Evolutionary conservation across 2,888 invertebrate species (phyloP), one percentile per base, ranked within the genome.

Genomic region (Labia minor): DNA sequence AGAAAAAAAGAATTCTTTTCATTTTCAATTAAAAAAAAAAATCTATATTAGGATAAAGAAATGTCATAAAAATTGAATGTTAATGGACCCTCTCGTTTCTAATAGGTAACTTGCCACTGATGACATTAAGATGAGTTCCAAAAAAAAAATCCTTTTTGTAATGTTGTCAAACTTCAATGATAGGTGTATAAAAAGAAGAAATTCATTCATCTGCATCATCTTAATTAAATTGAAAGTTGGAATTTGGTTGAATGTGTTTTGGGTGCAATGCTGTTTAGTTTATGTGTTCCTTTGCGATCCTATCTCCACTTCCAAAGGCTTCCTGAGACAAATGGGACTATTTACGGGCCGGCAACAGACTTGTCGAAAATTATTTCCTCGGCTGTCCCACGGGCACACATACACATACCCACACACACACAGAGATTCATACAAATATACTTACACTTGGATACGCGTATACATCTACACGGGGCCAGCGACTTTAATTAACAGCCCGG

Each of bases 331-430:
- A 49, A 49, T 49, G 49, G 49, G 49, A 49, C n/a, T 49, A 49
- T 49, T 49, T 49, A 49, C 49, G 49, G 49, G 49, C n/a, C 49
- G 49, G 49, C 49, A 49, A 14, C 49, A 49, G 49, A 49, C 49
- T 49, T 49, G 49, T 49, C 49, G 49, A 49, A 49, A 49, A 49
- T 49, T 49, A 49, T 49, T 49, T 49, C 49, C 49, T 49, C 49
- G 49, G 16, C 49, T 49, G 49, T 49, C 49, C 49, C 49, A 49
- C 49, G 49, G 49, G 49, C 49, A 14, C 26, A 14, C 49, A 49
- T 14, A 49, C 49, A 33, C 33, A 33, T 33, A 33, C n/a, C n/a
- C n/a, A 16, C 14, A 49, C 49, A 49, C 26, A 26, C 26, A 26
- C 26, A 3, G 26, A 26, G 26, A 14, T 49, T n/a, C 14, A 10